Conservation (phyloP, 2,797 vertebrate genomes). For the Tokudaia muenninki region DNA sequence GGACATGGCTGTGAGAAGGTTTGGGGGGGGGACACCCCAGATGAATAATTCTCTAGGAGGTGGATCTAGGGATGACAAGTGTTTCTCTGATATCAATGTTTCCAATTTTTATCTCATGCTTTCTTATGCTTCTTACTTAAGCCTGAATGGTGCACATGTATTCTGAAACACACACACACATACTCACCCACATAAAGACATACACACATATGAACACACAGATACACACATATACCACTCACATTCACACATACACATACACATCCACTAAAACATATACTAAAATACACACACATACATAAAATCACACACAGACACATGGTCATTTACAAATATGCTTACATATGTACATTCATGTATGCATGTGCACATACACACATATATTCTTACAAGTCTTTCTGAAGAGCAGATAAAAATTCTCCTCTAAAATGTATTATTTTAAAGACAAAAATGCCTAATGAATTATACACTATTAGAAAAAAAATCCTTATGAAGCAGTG, state of each 20-base stretch:
- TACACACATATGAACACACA: too few species aligned
- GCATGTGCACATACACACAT: neutral
- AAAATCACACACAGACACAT: too few species aligned
- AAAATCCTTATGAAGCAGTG: neutral
- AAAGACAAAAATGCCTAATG: neutral
- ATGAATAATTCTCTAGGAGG: neutral
- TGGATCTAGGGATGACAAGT: neutral
- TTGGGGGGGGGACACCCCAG: neutral
- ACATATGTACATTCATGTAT: too few species aligned
- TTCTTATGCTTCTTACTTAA: neutral
- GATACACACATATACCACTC: too few species aligned
- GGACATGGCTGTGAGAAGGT: neutral
- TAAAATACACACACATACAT: neutral
- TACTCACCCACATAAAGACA: too few species aligned
- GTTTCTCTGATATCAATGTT: neutral
- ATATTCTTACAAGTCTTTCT: slow-evolving; percentile 13
- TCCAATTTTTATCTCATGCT: neutral
- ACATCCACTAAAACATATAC: neutral
- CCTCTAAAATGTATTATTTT: neutral
- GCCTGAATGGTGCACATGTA: neutral
- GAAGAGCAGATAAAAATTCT: neutral
- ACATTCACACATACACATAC: too few species aligned
- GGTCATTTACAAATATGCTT: fast-evolving
- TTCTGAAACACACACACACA: neutral
- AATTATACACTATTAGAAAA: neutral